phyloP scores from a whole-genome alignment of 2,797 vertebrate species.

The Poecilia velifera region DNA sequence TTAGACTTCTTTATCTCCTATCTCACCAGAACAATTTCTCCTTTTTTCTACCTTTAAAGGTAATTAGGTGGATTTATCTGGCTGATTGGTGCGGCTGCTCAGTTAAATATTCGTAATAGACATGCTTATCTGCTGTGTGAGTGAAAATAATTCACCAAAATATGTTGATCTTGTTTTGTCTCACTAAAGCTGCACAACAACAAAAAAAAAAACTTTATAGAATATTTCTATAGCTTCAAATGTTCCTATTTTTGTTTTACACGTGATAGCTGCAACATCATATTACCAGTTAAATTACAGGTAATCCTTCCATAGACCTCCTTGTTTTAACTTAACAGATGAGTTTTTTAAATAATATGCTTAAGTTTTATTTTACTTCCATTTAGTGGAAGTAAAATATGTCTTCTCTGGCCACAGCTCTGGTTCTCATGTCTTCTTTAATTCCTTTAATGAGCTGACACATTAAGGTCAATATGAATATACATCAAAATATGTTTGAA shows the following conservation, averaged over 20 bases:
- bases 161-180: slow-evolving; percentile 7
- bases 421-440: background rate
- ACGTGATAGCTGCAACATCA: too few relatives aligned
- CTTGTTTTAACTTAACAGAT: background rate
- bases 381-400: background rate
- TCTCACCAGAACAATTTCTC: slow-evolving; percentile 25
- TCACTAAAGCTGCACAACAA: slow-evolving; percentile 20
- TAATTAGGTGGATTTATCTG: slow-evolving; percentile 60
- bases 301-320: background rate
- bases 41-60: slow-evolving; percentile 36
- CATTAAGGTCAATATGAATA: background rate
- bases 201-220: background rate
- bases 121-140: slow-evolving; percentile 57
- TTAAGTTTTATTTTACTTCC: background rate
- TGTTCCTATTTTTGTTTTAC: background rate
- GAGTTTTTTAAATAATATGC: background rate
- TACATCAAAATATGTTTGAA: background rate
- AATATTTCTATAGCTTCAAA: background rate
- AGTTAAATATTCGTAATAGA: slow-evolving; percentile 62
- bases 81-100: slow-evolving; percentile 34
- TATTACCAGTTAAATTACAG: background rate
- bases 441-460: background rate
- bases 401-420: background rate
- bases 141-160: slow-evolving; percentile 56
- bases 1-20: slow-evolving; percentile 33